Conservation (phyloP, 2,113 vertebrate species). For the Ahaetulla prasina region DNA sequence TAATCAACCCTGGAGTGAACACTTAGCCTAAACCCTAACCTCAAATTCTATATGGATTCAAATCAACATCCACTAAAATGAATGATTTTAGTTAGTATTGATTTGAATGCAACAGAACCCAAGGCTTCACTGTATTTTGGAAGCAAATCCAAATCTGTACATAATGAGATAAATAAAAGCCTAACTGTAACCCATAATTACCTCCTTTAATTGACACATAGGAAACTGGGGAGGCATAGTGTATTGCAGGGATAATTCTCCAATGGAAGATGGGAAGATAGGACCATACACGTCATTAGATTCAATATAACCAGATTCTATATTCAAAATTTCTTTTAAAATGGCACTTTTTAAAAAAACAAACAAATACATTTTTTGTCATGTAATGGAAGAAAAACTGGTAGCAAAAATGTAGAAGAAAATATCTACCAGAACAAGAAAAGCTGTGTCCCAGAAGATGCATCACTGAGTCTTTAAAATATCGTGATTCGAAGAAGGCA, state of each 20-base stretch:
- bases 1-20: neutral
- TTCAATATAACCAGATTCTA: neutral
- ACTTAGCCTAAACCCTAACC: neutral
- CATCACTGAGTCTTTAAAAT: neutral
- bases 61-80: neutral
- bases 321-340: neutral
- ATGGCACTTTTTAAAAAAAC: neutral
- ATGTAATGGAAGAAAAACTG: neutral
- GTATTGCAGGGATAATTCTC: neutral
- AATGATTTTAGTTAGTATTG: neutral
- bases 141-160: neutral
- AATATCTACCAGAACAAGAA: neutral
- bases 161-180: neutral
- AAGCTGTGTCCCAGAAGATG: neutral
- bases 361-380: neutral
- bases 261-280: neutral
- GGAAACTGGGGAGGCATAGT: neutral
- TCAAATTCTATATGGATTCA: neutral
- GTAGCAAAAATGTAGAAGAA: neutral
- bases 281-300: neutral
- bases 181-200: neutral
- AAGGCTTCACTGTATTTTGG: neutral
- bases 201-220: neutral
- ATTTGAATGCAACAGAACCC: neutral
- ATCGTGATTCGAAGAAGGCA: neutral